Base-by-base conservation (phyloP, 2,888 invertebrate genomes). In the Kuschelorhynchus macadamiae region DNA sequence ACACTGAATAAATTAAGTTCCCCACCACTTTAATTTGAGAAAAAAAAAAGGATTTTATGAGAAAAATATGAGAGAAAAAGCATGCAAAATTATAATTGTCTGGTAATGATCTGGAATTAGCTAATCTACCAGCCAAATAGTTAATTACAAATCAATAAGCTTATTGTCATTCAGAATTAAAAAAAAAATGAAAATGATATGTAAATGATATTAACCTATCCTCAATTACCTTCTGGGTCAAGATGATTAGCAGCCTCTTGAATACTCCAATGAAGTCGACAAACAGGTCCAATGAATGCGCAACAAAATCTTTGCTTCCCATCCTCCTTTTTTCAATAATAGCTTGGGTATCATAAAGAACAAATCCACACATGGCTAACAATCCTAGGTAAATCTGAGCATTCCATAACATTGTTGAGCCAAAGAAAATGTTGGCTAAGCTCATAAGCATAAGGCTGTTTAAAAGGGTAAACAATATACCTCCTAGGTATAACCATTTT, bases 321-420 rank as follows among this genome's bases (percentile, higher is more conserved):
- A 89, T 87, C 71, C 95, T 90, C 75, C 92, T 90, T 83, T 97
- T 97, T 84, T 97, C 97, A 77, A 98, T 92, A 75, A 98, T 97
- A 74, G 95, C 86, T 85, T 98, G 98, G n/a, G 98, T 99, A 84
- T 98, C 98, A 80, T 94, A 98, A 72, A 98, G 87, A 11, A 99
- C 91, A 84, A 98, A 98, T 64, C 92, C 96, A 81, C 96, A 97
- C 93, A 98, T 96, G 44, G 96, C 87, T 75, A 91, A 86, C 56
- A 98, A 87, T 70, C 97, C 97, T 74, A 95, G 83, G 82, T 98
- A 97, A 56, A 97, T 85, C 79, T 96, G 93, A 69, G 89, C 84
- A 91, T 97, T 83, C 69, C 84, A 84, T 59, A 97, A 82, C 76
- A 95, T 85, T 50, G 88, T 85, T 25, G 96, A 96, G 75, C 92